These are phyloP conservation scores for Caenorhabditis briggsae DNA, from an alignment of 1,140 invertebrate genomes.

Conservation along the genomic window DNA sequence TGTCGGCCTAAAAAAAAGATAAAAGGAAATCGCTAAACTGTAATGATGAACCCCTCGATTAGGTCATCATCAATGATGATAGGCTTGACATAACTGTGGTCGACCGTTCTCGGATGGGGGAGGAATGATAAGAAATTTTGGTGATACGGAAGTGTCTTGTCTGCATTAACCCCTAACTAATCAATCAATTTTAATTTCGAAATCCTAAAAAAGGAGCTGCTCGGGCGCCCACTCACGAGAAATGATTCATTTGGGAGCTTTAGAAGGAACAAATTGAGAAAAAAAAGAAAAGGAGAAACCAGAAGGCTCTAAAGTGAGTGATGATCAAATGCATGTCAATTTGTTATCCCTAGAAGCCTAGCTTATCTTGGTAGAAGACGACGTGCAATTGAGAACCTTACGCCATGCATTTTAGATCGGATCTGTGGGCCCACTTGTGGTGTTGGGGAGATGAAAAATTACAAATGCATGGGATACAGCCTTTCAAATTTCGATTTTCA, in stretches of 20 bases:
- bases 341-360: slow-evolving; percentile 26
- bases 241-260: slow-evolving; percentile 24
- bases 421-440: too few relatives aligned
- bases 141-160: too few relatives aligned
- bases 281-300: background rate
- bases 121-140: background rate
- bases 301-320: slow-evolving; percentile 11
- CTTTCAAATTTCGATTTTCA: background rate
- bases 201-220: background rate
- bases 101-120: background rate
- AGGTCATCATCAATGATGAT: slow-evolving; percentile 8
- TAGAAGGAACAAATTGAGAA: background rate
- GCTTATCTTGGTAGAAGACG: slow-evolving; percentile 14
- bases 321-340: slow-evolving; percentile 55
- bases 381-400: background rate
- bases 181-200: background rate
- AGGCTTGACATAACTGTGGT: background rate
- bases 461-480: slow-evolving; percentile 19
- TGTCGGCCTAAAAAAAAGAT: background rate
- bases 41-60: slow-evolving; percentile 12
- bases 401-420: slow-evolving; percentile 48
- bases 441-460: background rate
- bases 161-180: too few relatives aligned
- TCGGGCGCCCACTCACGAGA: background rate
- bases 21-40: background rate